Conservation (phyloP, 1,140 invertebrate species). For the Brachionus calyciflorus region DNA sequence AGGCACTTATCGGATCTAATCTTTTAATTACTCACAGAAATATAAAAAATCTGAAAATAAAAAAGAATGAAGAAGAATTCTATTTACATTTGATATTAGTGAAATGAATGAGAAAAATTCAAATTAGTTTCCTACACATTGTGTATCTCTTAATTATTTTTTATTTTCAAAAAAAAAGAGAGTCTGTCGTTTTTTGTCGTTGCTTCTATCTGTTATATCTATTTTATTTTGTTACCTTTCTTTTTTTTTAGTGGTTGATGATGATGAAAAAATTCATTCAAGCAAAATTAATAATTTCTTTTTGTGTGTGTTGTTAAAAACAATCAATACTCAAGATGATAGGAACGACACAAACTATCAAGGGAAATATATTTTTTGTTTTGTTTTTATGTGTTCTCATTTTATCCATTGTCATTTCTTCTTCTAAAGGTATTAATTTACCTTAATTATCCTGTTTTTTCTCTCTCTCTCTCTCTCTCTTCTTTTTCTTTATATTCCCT, state of each 20-base stretch:
- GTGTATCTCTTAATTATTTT: too few relatives aligned
- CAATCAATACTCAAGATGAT: conserved; percentile 31
- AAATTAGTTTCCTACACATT: too few relatives aligned
- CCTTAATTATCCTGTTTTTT: conserved; percentile 38
- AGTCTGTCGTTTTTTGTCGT: neutral
- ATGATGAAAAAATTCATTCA: conserved; percentile 16
- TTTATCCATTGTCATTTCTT: conserved; percentile 26
- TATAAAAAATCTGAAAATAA: too few relatives aligned
- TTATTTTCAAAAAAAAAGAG: too few relatives aligned
- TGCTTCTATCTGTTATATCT: conserved; percentile 1
- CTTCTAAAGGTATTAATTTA: conserved; percentile 42
- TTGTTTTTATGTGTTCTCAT: too few relatives aligned
- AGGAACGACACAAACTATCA: conserved; percentile 7
- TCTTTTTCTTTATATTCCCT: too few relatives aligned
- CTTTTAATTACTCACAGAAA: conserved; percentile 1
- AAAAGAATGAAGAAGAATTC: too few relatives aligned
- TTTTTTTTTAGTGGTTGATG: too few relatives aligned
- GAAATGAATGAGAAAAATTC: neutral
- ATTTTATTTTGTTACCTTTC: too few relatives aligned
- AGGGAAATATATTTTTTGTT: conserved; percentile 26
- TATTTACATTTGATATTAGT: neutral
- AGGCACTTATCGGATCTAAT: conserved; percentile 32
- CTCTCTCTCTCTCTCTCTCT: neutral
- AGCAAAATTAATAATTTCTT: conserved; percentile 34
- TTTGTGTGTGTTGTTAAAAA: conserved; percentile 16